phyloP scores from a whole-genome alignment of 2,797 vertebrate species.

The Anomalospiza imberbis region DNA sequence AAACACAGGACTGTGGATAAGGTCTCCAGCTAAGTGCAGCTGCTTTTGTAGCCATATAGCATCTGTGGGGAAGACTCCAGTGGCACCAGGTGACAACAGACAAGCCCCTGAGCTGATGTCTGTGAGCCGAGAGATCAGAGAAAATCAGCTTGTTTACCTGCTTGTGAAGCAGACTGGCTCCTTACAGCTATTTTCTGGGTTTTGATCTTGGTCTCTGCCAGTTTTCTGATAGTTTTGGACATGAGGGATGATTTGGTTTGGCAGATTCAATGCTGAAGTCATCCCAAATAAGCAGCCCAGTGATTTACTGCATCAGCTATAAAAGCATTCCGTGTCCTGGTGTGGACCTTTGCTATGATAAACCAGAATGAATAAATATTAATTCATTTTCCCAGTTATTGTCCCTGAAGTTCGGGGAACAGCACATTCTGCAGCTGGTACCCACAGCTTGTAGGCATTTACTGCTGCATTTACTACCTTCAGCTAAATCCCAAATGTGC shows the following conservation, averaged over 20 bases:
- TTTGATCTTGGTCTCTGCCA: slow-evolving; percentile 11
- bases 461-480: neutral
- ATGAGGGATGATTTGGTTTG: neutral
- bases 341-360: neutral
- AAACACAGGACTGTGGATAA: neutral
- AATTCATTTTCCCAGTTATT: neutral
- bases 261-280: neutral
- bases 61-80: neutral
- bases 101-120: neutral
- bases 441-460: neutral
- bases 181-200: neutral
- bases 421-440: neutral
- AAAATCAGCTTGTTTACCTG: slow-evolving; percentile 35
- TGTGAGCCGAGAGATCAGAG: neutral
- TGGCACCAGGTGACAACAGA: neutral
- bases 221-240: slow-evolving; percentile 8
- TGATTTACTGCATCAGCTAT: neutral
- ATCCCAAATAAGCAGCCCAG: slow-evolving; percentile 3
- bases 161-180: slow-evolving; percentile 7
- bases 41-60: neutral
- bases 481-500: neutral
- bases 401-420: neutral
- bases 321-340: neutral
- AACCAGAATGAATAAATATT: neutral
- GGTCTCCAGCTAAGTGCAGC: neutral